Evolutionary conservation across 2,797 vertebrate genomes (phyloP).

Genomic region (Lates japonicus): DNA sequence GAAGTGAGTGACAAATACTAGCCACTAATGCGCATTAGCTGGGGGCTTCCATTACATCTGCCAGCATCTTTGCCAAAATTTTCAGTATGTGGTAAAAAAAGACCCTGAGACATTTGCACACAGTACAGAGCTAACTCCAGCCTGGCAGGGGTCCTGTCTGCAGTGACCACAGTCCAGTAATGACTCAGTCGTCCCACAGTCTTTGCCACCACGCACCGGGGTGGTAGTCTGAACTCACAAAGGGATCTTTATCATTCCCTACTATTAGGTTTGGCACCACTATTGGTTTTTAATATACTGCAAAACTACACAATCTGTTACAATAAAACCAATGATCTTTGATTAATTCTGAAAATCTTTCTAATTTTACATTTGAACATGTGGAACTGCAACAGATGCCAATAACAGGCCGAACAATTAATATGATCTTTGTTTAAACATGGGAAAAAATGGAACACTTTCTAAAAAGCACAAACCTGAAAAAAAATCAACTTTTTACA

Average conservation of each 20-base stretch:
- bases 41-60: not conserved
- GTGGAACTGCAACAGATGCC: not conserved
- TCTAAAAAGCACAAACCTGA: slow-evolving; percentile 35
- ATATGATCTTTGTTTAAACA: not conserved
- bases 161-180: slow-evolving; percentile 9
- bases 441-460: not conserved
- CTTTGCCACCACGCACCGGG: slow-evolving; percentile 9
- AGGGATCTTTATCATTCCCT: slow-evolving; percentile 14
- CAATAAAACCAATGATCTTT: not conserved
- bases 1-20: not conserved
- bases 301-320: slow-evolving; percentile 3
- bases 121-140: not conserved
- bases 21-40: not conserved
- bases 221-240: slow-evolving; percentile 15
- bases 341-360: not conserved
- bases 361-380: slow-evolving; percentile 5
- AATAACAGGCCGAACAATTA: not conserved
- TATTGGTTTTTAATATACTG: slow-evolving; percentile 16
- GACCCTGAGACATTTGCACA: not conserved
- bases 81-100: not conserved
- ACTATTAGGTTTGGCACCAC: slow-evolving; percentile 17
- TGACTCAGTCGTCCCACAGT: slow-evolving; percentile 29
- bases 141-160: slow-evolving; percentile 6
- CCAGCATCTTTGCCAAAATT: not conserved
- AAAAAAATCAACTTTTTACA: slow-evolving; percentile 1